Conservation (phyloP, 2,113 vertebrate species). For the Chaenogobius annularis region DNA sequence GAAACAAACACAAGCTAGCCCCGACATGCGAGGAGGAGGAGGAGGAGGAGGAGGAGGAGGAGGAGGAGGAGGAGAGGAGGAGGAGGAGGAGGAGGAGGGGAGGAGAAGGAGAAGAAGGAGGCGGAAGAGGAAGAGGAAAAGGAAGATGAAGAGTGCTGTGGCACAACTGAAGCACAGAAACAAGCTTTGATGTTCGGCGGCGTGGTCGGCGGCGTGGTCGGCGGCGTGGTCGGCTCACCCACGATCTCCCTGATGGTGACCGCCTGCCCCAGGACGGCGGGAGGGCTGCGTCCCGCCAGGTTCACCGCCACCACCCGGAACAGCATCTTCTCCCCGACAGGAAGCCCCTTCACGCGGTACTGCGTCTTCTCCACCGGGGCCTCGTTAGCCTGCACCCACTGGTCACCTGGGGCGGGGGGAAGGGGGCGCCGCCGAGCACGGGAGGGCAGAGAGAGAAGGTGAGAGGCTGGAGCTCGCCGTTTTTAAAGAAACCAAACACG, state of each 20-base stretch:
- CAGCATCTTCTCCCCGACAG: conserved; percentile 82
- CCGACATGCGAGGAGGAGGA: no score
- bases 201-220: no score
- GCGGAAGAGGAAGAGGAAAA: no score
- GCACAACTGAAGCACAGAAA: no score
- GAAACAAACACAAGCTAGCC: no score
- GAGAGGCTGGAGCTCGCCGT: no score
- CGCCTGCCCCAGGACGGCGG: conserved; percentile 75
- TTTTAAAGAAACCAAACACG: no score
- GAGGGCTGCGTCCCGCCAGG: conserved; percentile 83
- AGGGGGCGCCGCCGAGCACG: neutral
- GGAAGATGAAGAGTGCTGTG: no score
- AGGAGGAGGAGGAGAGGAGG: no score
- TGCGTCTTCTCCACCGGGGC: conserved; percentile 75
- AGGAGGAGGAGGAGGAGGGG: conserved; percentile 11
- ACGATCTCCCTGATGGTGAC: conserved; percentile 87
- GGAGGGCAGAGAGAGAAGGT: neutral
- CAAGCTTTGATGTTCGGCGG: no score
- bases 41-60: no score
- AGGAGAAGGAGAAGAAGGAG: neutral
- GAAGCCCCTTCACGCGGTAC: conserved; percentile 81
- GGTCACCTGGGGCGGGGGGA: conserved; percentile 78
- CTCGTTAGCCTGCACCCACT: conserved; percentile 81
- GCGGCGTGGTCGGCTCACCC: conserved; percentile 75
- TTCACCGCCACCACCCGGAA: conserved; percentile 86